A percentile compares a stretch with the other conserved stretches of the same genome.
Evolutionary conservation across 2,888 invertebrate species (phyloP).

Genomic region (Automeris io): DNA sequence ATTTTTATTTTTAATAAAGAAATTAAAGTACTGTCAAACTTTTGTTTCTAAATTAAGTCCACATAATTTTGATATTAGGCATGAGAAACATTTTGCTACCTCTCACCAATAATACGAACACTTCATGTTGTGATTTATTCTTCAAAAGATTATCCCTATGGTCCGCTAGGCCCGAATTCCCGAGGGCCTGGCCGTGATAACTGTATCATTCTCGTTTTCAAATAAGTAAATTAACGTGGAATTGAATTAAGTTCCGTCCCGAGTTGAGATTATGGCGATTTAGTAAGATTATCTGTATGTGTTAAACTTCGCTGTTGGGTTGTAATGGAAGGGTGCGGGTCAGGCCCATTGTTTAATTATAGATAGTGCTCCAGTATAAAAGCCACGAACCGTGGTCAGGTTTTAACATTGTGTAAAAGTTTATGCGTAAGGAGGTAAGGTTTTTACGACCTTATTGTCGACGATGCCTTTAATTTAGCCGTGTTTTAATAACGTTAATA

Average conservation of each 20-base stretch:
- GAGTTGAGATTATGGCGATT: slow-evolving; percentile 66
- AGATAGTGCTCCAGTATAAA: slow-evolving; percentile 51
- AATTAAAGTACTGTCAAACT: neutral
- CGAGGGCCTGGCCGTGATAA: slow-evolving; percentile 43
- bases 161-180: slow-evolving; percentile 42
- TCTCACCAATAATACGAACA: slow-evolving; percentile 11
- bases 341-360: slow-evolving; percentile 65
- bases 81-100: neutral
- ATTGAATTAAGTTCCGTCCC: slow-evolving; percentile 68
- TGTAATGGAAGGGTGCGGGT: slow-evolving; percentile 56
- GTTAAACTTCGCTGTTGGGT: slow-evolving; percentile 62
- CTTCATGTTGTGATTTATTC: slow-evolving; percentile 44
- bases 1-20: no score
- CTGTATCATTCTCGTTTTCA: slow-evolving; percentile 56
- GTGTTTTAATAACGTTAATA: neutral
- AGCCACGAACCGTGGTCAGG: slow-evolving; percentile 33
- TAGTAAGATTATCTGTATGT: slow-evolving; percentile 70
- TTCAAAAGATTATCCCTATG: slow-evolving; percentile 58
- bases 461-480: slow-evolving; percentile 1
- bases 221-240: slow-evolving; percentile 71
- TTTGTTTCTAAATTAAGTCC: neutral
- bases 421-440: slow-evolving; percentile 28
- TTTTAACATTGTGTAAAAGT: slow-evolving; percentile 36
- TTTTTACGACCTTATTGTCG: slow-evolving; percentile 28
- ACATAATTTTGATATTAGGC: neutral